These are phyloP conservation scores for Anthoscopus minutus DNA, from an alignment of 2,113 vertebrate species.

Conservation along the genomic window DNA sequence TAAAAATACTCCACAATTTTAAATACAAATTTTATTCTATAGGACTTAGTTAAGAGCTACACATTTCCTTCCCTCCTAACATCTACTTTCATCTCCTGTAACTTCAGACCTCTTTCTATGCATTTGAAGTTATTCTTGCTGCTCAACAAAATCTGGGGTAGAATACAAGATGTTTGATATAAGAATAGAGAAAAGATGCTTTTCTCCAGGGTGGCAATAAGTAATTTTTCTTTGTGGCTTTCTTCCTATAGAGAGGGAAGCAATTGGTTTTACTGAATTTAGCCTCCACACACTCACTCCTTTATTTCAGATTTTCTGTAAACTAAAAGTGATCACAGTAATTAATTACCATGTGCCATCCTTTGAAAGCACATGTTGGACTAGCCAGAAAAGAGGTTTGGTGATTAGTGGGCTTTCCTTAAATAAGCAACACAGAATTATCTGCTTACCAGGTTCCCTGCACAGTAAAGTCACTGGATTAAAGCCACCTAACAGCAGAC, in stretches of 20 bases:
- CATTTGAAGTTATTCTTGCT: background rate
- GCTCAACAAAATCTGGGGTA: background rate
- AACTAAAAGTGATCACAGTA: background rate
- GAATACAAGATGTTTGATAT: background rate
- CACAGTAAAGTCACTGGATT: constrained; percentile 71
- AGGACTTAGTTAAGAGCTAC: background rate
- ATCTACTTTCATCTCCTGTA: background rate
- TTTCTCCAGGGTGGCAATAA: background rate
- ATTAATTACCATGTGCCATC: background rate
- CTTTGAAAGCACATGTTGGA: background rate
- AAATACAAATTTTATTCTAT: background rate
- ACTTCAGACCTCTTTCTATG: background rate
- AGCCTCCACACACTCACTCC: background rate
- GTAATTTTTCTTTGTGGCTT: background rate
- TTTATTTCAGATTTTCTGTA: background rate
- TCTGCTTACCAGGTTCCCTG: constrained; percentile 66
- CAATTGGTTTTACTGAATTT: background rate
- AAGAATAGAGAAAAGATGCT: background rate
- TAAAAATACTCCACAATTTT: background rate
- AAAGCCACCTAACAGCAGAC: constrained; percentile 73
- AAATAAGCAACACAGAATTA: background rate
- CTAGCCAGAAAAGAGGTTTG: background rate
- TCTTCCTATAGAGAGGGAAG: background rate
- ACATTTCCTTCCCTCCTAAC: background rate
- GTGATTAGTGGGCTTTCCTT: background rate